Evolutionary conservation across 2,888 invertebrate genomes (phyloP).

Genomic region (Pycnomerus fuliginosus): DNA sequence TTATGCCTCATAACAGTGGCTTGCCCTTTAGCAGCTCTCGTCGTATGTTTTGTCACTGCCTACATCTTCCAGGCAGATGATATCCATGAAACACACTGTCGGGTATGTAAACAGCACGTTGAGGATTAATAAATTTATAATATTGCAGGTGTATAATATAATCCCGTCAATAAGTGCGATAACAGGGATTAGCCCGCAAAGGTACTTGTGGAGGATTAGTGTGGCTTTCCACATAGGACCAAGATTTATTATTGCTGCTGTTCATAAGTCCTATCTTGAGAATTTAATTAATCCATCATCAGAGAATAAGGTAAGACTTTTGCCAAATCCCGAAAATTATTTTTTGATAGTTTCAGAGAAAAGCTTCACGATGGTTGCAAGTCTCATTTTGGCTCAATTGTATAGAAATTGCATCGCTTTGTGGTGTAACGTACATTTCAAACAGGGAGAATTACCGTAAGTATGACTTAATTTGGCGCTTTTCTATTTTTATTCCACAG

Average conservation of each 20-base stretch:
- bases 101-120: conserved; percentile 62
- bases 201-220: conserved; percentile 89
- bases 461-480: conserved; percentile 47
- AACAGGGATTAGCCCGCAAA: conserved; percentile 89
- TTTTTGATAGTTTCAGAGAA: conserved; percentile 42
- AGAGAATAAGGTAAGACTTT: conserved; percentile 54
- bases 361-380: conserved; percentile 64
- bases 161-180: conserved; percentile 95
- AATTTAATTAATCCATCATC: conserved; percentile 63
- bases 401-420: conserved; percentile 80
- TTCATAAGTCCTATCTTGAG: conserved; percentile 81
- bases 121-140: not conserved
- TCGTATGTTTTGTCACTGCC: conserved; percentile 86
- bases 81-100: conserved; percentile 93
- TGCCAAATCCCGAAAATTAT: conserved; percentile 7
- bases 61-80: conserved; percentile 90
- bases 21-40: conserved; percentile 80
- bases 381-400: conserved; percentile 81
- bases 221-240: conserved; percentile 91
- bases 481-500: not conserved
- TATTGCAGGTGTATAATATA: conserved; percentile 82
- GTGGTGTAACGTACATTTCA: conserved; percentile 90
- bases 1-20: conserved; percentile 82
- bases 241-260: conserved; percentile 82
- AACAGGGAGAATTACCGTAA: conserved; percentile 95